Evolutionary conservation across 2,113 vertebrate genomes (phyloP).

Genomic region (Noturus placidus): DNA sequence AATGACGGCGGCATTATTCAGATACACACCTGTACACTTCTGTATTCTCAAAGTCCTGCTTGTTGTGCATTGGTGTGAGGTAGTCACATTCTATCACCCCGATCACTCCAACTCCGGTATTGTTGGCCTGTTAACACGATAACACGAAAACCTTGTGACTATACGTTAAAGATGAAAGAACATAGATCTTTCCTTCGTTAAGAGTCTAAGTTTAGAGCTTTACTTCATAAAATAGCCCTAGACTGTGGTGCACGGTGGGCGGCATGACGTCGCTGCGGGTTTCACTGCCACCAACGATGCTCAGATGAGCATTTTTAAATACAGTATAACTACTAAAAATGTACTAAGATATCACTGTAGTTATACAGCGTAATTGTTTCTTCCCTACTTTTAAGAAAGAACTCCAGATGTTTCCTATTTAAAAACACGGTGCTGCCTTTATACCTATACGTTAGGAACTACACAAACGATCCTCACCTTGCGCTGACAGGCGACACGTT

Average conservation of each 20-base stretch:
- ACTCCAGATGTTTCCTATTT: neutral
- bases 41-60: constrained; percentile 92
- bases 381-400: neutral
- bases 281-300: neutral
- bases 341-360: neutral
- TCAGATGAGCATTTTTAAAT: no score
- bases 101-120: constrained; percentile 88
- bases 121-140: constrained; percentile 78
- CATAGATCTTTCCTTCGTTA: neutral
- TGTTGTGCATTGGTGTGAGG: constrained; percentile 94
- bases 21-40: constrained; percentile 89
- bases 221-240: neutral
- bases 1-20: neutral
- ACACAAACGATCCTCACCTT: constrained; percentile 71
- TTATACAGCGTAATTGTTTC: neutral
- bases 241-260: neutral
- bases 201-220: neutral
- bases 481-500: constrained; percentile 89
- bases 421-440: neutral
- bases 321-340: neutral
- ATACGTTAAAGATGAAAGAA: neutral
- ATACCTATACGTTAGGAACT: neutral
- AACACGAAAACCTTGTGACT: neutral
- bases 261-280: neutral
- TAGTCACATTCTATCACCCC: constrained; percentile 93